Percentiles rank a stretch among this genome's conserved stretches.
phyloP scores from a whole-genome alignment of 2,797 vertebrate genomes.

The Tenualosa ilisha region DNA sequence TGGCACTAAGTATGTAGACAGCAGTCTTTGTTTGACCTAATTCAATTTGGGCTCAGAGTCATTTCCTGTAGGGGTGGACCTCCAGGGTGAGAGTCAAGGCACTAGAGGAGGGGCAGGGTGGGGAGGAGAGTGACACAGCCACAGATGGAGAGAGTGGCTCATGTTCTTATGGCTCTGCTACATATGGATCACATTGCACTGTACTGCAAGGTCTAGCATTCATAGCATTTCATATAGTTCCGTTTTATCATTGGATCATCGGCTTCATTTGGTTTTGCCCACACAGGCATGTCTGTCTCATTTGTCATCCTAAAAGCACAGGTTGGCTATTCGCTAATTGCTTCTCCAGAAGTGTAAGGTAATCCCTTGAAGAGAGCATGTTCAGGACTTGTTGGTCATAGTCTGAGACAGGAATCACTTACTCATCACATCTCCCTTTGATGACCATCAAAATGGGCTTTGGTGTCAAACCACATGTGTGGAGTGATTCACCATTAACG shows the following conservation, averaged over 20 bases:
- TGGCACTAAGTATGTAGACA: constrained; percentile 38
- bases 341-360: not conserved
- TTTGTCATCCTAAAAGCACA: not conserved
- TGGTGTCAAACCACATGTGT: not conserved
- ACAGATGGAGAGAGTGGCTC: not conserved
- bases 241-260: not conserved
- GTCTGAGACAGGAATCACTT: not conserved
- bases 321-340: not conserved
- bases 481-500: not conserved
- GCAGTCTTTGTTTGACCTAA: constrained; percentile 41
- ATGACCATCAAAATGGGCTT: not conserved
- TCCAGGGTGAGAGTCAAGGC: constrained; percentile 33
- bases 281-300: not conserved
- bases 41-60: constrained; percentile 43
- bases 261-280: not conserved
- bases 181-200: not conserved
- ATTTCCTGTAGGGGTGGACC: constrained; percentile 44
- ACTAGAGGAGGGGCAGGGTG: not conserved
- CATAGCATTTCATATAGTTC: not conserved
- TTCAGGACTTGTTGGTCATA: not conserved
- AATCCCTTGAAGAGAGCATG: not conserved
- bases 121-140: not conserved
- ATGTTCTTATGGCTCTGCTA: not conserved
- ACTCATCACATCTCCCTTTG: not conserved
- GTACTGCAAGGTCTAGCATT: not conserved